A percentile compares a stretch with the other conserved stretches of the same genome.
Conservation (phyloP, 2,888 invertebrate genomes). For the Apocheima hispidaria region DNA sequence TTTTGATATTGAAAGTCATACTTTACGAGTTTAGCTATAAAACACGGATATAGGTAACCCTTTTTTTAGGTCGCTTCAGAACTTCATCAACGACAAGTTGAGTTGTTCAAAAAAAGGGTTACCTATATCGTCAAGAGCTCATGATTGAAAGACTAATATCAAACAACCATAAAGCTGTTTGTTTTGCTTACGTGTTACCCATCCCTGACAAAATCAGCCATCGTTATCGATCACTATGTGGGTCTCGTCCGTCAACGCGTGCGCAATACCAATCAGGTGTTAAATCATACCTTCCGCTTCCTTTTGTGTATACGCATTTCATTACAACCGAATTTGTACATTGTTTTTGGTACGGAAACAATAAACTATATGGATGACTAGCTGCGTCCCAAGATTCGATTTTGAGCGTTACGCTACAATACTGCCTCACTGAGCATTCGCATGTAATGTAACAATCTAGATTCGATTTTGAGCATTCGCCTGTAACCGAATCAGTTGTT, state of each 20-base stretch:
- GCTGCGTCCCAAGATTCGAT: too few relatives aligned
- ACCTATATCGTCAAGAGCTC: neutral
- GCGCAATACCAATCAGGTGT: slow-evolving; percentile 43
- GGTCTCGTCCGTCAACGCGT: slow-evolving; percentile 35
- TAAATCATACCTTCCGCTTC: slow-evolving; percentile 50
- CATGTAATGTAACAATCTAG: too few relatives aligned
- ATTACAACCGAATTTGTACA: slow-evolving; percentile 18
- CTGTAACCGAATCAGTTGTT: too few relatives aligned
- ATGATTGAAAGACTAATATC: neutral
- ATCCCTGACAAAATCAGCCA: slow-evolving; percentile 12
- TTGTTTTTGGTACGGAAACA: slow-evolving; percentile 8
- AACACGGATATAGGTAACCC: too few relatives aligned
- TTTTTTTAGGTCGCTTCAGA: too few relatives aligned
- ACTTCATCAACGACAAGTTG: too few relatives aligned
- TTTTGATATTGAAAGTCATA: too few relatives aligned
- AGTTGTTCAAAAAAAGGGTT: neutral
- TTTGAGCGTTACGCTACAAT: too few relatives aligned
- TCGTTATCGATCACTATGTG: slow-evolving; percentile 28
- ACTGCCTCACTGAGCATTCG: too few relatives aligned
- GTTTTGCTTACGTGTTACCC: slow-evolving; percentile 3
- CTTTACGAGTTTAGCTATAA: too few relatives aligned
- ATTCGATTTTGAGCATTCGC: too few relatives aligned
- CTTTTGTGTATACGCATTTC: slow-evolving; percentile 35
- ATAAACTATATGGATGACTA: neutral
- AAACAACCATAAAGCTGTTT: neutral